A percentile compares a stretch with the other conserved stretches of the same genome.
These are phyloP conservation scores for Neodon shergylaensis DNA, from an alignment of 2,113 vertebrate species.

Conservation along the genomic window DNA sequence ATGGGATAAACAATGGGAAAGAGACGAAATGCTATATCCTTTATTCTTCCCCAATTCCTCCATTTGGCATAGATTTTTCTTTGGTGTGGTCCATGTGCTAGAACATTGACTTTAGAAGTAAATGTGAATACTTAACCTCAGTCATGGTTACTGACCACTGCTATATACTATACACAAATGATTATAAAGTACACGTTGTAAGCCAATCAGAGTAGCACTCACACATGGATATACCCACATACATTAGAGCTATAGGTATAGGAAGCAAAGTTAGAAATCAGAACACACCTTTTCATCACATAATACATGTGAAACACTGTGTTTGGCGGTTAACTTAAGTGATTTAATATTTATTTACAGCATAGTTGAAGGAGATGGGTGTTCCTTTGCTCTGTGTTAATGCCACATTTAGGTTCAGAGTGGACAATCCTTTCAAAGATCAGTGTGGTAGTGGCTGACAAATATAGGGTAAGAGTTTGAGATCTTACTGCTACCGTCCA, in stretches of 20 bases:
- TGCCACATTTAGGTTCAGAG: neutral
- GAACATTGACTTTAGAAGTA: neutral
- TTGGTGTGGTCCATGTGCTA: neutral
- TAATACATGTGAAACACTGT: neutral
- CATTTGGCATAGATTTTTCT: neutral
- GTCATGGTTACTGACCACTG: neutral
- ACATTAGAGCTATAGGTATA: neutral
- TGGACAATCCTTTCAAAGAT: neutral
- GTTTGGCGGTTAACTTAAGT: neutral
- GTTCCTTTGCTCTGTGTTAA: neutral
- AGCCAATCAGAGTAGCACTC: neutral
- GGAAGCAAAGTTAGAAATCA: neutral
- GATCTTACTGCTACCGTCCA: neutral
- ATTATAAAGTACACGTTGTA: neutral
- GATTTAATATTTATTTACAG: neutral
- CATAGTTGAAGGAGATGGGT: neutral
- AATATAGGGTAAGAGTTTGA: neutral
- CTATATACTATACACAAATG: neutral
- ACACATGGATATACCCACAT: neutral
- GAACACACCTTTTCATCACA: neutral
- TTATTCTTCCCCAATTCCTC: neutral
- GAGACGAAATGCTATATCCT: neutral
- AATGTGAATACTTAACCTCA: neutral
- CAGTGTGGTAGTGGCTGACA: neutral
- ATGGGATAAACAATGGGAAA: neutral